Evolutionary conservation across 2,113 vertebrate species (phyloP), one percentile per base, ranked within the genome.

Genomic region (Nothoprocta perdicaria): DNA sequence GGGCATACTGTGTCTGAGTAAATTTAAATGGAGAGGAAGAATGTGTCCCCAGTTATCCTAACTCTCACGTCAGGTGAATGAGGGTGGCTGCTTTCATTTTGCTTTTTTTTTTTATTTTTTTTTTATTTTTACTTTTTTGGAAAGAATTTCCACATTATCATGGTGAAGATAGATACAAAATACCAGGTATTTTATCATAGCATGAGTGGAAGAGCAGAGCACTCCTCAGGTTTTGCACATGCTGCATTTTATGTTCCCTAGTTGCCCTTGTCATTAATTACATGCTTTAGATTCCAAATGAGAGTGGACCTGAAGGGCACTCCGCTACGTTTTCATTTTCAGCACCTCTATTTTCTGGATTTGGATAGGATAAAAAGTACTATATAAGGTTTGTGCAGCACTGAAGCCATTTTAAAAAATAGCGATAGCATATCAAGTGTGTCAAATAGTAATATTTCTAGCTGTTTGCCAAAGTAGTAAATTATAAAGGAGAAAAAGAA

Each of bases 241-340:
- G 81, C 72, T 89, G 74, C 60, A 15, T 86, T 52, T 88, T 65
- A 8, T 63, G 65, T 71, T 88, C 84, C 65, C 69, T 62, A 11
- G 24, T 38, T 71, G 48, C 33, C 71, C 79, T 93, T 89, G 84
- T 87, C 55, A 69, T 92, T 96, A 95, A 87, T 94, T 95, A 58
- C n/a, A 1, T n/a, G 7, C 19, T 57, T 65, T 15, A 61, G 57
- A 69, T 84, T 80, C 29, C 6, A 58, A 80, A 68, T 35, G 68
- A 41, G 45, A 67, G 60, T 67, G 74, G 76, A 84, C 77, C 62
- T 85, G 91, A 95, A 62, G n/a, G 58, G 57, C 41, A 33, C 18
- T 12, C 13, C 38, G 19, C 58, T 91, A 9, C 57, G 2, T 81
- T 95, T 84, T 86, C 69, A 52, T 89, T 90, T 81, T 88, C 81